Base-by-base conservation (phyloP, 2,797 vertebrate species). In the Delichon dasypus region DNA sequence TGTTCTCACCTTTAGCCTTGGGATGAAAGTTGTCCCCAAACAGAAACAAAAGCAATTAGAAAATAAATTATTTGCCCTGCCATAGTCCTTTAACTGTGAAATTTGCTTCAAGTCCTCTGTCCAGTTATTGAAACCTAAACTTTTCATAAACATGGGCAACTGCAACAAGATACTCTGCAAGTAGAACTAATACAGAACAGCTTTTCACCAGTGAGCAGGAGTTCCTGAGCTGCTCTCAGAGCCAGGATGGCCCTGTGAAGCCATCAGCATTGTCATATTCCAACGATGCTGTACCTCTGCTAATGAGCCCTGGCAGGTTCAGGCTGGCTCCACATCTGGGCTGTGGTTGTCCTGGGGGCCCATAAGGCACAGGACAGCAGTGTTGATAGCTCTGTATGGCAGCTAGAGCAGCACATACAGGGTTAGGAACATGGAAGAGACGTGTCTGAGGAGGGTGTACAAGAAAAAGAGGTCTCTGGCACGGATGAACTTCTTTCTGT, bases 271-370 rank as follows among this genome's bases (percentile, higher is more conserved):
- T 14, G 27, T 34, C 23, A 15, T 6, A n/a, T 55, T 51, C n/a
- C 55, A 71, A 0, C 10, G 6, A 1, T 5, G 12, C 8, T 60
- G 22, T 30, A 15, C 29, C 38, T 73, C n/a, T 90, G 72, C 34
- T 62, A 4, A 15, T 5, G 38, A 78, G 7, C 10, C 30, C 48
- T 5, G 9, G 61, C 16, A 30, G 30, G 8, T 13, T 29, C n/a
- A 14, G 60, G 32, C 51, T 68, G 0, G 36, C 14, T 74, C 45
- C 80, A 64, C 25, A 20, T 10, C 45, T 62, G 60, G 58, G 51
- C 60, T 0, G 0, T n/a, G 42, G 40, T 0, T 72, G 50, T 68
- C 16, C 70, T 45, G 30, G 66, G 11, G 78, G 36, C n/a, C 9
- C 10, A 1, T 5, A 9, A 53, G 1, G 6, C 13, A 20, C 26